phyloP scores from a whole-genome alignment of 2,113 vertebrate genomes.

The Antechinus stuartii region DNA sequence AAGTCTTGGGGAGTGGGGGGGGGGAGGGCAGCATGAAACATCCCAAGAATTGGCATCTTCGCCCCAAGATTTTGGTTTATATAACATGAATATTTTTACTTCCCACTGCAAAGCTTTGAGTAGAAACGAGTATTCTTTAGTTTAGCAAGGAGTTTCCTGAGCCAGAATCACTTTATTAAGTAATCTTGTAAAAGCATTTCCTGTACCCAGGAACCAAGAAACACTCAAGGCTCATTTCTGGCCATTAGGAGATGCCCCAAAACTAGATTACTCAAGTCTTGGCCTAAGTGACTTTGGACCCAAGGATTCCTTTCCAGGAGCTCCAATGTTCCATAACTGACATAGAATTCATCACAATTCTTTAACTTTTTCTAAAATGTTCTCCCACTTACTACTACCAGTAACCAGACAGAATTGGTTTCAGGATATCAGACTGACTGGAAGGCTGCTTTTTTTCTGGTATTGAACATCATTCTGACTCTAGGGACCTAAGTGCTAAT shows the following conservation, averaged over 20 bases:
- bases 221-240: background rate
- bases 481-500: background rate
- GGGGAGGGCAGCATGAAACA: background rate
- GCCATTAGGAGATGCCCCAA: background rate
- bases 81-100: background rate
- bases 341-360: background rate
- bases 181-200: background rate
- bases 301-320: background rate
- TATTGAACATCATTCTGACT: background rate
- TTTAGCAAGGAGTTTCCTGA: background rate
- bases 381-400: background rate
- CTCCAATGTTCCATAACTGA: background rate
- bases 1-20: background rate
- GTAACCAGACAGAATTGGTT: background rate
- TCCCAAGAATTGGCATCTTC: background rate
- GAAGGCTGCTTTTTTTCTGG: background rate
- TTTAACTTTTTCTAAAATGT: background rate
- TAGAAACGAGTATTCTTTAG: background rate
- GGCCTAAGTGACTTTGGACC: background rate
- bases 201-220: background rate
- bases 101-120: background rate
- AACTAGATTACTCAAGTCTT: background rate
- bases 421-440: background rate
- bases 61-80: background rate
- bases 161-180: background rate